phyloP scores from a whole-genome alignment of 2,113 vertebrate genomes.

The Narcine bancroftii region DNA sequence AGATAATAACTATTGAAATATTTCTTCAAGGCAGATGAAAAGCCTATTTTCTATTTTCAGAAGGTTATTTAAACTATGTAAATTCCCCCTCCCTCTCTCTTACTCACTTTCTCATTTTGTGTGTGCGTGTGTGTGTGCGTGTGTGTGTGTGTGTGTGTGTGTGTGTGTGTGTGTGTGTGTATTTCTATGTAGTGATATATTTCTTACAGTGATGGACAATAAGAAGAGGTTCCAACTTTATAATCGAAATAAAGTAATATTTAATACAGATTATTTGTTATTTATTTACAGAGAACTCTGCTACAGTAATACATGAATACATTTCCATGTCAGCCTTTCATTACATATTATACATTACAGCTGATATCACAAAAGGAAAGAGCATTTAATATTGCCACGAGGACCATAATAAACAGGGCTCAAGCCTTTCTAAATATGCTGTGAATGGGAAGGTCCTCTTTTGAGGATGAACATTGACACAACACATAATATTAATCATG shows the following conservation, averaged over 20 bases:
- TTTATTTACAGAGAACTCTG: constrained; percentile 35
- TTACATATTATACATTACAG: constrained; percentile 35
- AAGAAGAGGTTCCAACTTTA: not conserved
- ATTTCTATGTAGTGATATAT: not conserved
- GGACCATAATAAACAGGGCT: not conserved
- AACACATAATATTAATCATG: not conserved
- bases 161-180: no score
- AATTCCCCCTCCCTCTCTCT: no score
- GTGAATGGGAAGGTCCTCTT: not conserved
- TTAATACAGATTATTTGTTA: constrained; percentile 25
- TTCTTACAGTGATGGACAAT: not conserved
- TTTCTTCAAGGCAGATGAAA: not conserved
- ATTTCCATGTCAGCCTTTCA: constrained; percentile 26
- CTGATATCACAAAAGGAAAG: constrained; percentile 15
- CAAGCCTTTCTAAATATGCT: constrained; percentile 28
- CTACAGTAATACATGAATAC: constrained; percentile 34
- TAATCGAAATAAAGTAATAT: constrained; percentile 37
- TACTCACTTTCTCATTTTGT: no score
- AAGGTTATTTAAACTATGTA: not conserved
- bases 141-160: no score
- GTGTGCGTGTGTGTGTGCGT: no score
- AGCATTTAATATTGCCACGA: not conserved
- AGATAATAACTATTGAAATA: not conserved
- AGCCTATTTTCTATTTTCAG: not conserved
- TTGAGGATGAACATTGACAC: constrained; percentile 3